Evolutionary conservation across 1,140 invertebrate genomes (phyloP).

Genomic region (Pseudomyrmex cubaensis): DNA sequence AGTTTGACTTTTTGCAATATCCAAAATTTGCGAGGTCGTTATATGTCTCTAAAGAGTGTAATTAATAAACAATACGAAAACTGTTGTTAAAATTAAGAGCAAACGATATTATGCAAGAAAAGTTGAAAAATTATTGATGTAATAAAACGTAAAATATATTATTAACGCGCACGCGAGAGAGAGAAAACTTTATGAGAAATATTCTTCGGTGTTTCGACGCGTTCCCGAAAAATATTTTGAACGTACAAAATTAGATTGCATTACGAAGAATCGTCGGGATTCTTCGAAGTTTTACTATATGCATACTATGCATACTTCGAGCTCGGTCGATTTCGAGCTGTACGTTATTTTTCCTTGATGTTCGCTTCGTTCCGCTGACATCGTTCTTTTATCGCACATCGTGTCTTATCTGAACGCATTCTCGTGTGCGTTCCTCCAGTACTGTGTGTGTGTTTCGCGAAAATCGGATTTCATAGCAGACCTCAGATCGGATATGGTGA

Average conservation of each 20-base stretch:
- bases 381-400: constrained; percentile 11
- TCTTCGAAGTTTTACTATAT: not conserved
- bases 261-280: not conserved
- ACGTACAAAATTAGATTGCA: not conserved
- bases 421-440: constrained; percentile 22
- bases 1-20: no score
- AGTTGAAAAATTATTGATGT: no score
- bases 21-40: no score
- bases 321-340: not conserved
- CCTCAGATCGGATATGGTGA: constrained; percentile 44
- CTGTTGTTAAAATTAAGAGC: no score
- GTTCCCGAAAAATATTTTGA: not conserved
- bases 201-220: not conserved
- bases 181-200: not conserved
- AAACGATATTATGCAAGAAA: no score
- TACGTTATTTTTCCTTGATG: constrained; percentile 18
- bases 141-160: no score
- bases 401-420: constrained; percentile 1
- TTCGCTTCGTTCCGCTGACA: constrained; percentile 9
- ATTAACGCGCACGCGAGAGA: no score
- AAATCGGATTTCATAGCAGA: constrained; percentile 44
- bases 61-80: no score
- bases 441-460: constrained; percentile 21
- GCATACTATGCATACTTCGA: not conserved
- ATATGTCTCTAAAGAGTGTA: no score